Evolutionary conservation across 1,140 invertebrate genomes (phyloP).

Genomic region (Meloidogyne chitwoodi): DNA sequence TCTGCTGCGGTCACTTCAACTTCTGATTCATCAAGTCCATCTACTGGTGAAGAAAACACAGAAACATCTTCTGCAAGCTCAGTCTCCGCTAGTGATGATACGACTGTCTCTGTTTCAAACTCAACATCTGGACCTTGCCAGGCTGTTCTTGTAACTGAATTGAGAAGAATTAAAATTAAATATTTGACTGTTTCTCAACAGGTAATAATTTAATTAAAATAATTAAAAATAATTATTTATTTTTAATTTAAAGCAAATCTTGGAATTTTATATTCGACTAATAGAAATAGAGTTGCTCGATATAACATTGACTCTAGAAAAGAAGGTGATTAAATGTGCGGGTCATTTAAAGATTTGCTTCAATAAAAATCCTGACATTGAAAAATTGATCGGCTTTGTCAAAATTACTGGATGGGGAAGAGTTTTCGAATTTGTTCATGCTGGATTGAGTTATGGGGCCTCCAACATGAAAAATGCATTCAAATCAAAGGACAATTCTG

Average conservation of each 20-base stretch:
- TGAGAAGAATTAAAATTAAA: not conserved
- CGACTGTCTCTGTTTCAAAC: not conserved
- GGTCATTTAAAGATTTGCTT: not conserved
- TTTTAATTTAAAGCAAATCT: not conserved
- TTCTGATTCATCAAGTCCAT: not conserved
- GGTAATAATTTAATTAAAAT: not conserved
- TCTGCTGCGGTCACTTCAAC: not conserved
- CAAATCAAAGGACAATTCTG: not conserved
- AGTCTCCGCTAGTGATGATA: not conserved
- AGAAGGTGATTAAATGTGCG: not conserved
- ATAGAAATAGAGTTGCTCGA: not conserved
- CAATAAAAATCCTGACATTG: not conserved
- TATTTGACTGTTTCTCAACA: not conserved
- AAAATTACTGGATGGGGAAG: not conserved
- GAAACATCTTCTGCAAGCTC: not conserved
- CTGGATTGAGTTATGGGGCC: not conserved
- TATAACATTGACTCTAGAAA: not conserved
- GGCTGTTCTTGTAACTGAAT: not conserved
- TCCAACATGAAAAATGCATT: not conserved
- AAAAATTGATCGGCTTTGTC: not conserved
- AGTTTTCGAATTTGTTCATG: not conserved
- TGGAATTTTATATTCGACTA: not conserved
- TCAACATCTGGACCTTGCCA: not conserved
- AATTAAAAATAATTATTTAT: not conserved
- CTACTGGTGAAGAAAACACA: not conserved